Base-by-base conservation (phyloP, 2,888 invertebrate genomes). In the Pharmacophagus antenor region DNA sequence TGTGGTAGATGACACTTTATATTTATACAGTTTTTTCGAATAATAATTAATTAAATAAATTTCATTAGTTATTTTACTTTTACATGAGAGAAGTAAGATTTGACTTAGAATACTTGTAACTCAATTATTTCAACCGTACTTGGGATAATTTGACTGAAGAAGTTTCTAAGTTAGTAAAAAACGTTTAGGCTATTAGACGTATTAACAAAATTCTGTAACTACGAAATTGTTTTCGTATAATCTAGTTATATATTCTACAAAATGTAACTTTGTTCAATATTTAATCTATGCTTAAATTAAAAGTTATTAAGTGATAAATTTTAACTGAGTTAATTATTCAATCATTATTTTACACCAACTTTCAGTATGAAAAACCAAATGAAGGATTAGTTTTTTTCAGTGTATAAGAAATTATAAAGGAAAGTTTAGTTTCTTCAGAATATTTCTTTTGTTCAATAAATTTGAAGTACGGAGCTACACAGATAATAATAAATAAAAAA, bases 201-300 rank as follows among this genome's bases (percentile, higher is more conserved):
- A 48, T 56, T 56, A 48, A 37, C 37, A 20, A 22, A 51, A n/a
- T 17, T 37, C 31, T 23, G 37, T 48, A 56, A 56, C 48, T 56
- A 41, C 22, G 17, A 41, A 56, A 56, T 41, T 56, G 56, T 41
- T 22, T 48, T 56, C 37, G 37, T 48, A 25, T 6, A 56, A 56
- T 37, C 15, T 31, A 41, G 41, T 56, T 41, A 56, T 56, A 18
- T 15, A 21, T 56, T 48, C 23, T 18, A 41, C 17, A 21, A 7
- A 56, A 56, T 37, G 17, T 37, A 49, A 48, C 41, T 48, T 49
- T 47, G n/a, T 22, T 22, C 5, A 22, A n/a, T 47, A n/a, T 47
- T 47, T 47, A 22, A 47, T 47, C 22, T 21, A 47, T 22, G 47
- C 22, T 22, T 15, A n/a, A 47, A 22, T 22, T n/a, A 6, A 10